A percentile compares a stretch with the other conserved stretches of the same genome.
Evolutionary conservation across 2,888 invertebrate genomes (phyloP).

Genomic region (Cacoxenus indagator): DNA sequence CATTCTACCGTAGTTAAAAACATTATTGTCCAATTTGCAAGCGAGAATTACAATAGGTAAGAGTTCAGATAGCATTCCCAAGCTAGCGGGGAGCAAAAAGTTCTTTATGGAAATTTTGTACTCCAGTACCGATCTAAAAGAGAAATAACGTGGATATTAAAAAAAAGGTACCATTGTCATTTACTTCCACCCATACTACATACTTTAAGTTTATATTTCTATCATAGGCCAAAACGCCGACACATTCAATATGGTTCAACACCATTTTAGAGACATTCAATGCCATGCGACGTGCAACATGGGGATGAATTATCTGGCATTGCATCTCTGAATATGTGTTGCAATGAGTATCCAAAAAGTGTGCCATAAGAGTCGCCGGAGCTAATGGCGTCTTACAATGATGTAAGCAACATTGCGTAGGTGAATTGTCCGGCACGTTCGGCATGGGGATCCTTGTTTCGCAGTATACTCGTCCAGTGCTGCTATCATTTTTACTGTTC

Average conservation of each 20-base stretch:
- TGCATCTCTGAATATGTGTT: not conserved
- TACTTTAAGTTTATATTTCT: too few relatives aligned
- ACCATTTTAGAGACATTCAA: not conserved
- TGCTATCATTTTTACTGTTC: too few relatives aligned
- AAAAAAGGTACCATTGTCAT: too few relatives aligned
- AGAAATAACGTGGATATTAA: too few relatives aligned
- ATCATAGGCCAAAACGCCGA: conserved; percentile 1
- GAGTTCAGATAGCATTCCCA: not conserved
- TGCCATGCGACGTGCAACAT: not conserved
- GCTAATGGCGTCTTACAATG: not conserved
- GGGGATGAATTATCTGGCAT: not conserved
- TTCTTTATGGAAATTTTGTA: not conserved
- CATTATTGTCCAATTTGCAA: not conserved
- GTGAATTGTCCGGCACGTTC: too few relatives aligned
- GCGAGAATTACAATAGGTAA: not conserved
- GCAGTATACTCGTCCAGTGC: too few relatives aligned
- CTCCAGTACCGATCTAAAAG: not conserved
- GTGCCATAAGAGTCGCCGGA: not conserved
- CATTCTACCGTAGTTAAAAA: not conserved
- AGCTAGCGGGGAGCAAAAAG: not conserved
- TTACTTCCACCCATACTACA: too few relatives aligned
- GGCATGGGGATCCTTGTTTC: too few relatives aligned
- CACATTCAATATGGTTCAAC: not conserved
- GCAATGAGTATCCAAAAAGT: not conserved
- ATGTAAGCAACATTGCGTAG: not conserved